Evolutionary conservation across 2,888 invertebrate species (phyloP).

Genomic region (Seladonia tumulorum): DNA sequence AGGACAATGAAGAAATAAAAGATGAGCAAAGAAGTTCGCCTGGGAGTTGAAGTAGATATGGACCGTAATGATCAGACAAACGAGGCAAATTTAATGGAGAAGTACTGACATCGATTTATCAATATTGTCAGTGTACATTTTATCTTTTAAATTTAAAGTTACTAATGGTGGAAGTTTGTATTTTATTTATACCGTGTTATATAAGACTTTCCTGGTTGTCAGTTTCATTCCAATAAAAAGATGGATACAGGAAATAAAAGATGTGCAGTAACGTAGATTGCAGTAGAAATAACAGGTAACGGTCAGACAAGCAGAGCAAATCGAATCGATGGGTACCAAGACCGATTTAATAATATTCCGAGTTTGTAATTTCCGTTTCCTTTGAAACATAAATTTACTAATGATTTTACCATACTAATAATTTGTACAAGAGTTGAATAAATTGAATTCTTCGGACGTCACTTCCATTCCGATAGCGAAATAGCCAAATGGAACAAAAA

Average conservation of each 20-base stretch:
- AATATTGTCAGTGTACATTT: too few species aligned
- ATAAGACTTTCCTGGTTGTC: not conserved
- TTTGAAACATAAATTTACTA: not conserved
- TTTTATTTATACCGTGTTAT: not conserved
- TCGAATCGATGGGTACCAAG: too few species aligned
- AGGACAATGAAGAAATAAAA: not conserved
- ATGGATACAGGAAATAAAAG: not conserved
- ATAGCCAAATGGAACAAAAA: too few species aligned
- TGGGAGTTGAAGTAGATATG: not conserved
- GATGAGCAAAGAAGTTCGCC: not conserved
- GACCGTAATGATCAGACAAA: not conserved
- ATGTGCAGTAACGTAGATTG: not conserved
- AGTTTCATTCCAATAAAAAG: not conserved
- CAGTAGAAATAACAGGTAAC: not conserved
- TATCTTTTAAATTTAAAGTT: too few species aligned
- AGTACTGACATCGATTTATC: too few species aligned
- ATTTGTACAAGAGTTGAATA: not conserved
- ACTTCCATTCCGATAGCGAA: too few species aligned
- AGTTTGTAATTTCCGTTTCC: not conserved
- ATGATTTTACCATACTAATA: not conserved
- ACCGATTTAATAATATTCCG: not conserved
- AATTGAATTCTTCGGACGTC: too few species aligned
- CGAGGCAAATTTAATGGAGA: not conserved
- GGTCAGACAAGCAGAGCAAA: not conserved
- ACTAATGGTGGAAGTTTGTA: not conserved